These are phyloP conservation scores for Lepidonotus clava DNA, from an alignment of 2,888 invertebrate species.

Conservation along the genomic window DNA sequence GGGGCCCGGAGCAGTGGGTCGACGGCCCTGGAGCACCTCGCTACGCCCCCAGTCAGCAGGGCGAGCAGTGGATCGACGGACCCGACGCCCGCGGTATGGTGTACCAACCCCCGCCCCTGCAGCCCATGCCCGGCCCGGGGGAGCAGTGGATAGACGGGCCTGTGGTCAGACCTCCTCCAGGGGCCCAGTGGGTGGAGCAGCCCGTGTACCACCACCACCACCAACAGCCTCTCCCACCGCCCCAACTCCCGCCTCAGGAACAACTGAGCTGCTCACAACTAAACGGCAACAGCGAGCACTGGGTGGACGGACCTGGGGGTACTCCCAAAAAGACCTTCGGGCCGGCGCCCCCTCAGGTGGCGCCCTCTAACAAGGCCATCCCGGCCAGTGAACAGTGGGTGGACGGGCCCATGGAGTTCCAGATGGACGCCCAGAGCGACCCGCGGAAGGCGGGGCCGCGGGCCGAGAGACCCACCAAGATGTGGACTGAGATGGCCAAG, in stretches of 20 bases:
- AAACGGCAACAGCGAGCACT: constrained; percentile 77
- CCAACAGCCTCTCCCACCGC: background rate
- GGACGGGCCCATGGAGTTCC: constrained; percentile 75
- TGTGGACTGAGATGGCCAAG: constrained; percentile 55
- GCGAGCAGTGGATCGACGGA: constrained; percentile 62
- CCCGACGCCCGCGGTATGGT: constrained; percentile 30
- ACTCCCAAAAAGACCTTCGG: constrained; percentile 55
- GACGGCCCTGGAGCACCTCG: constrained; percentile 91
- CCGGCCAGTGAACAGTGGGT: constrained; percentile 82
- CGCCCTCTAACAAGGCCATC: constrained; percentile 59
- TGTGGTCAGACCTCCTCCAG: background rate
- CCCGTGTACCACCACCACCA: background rate
- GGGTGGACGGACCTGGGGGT: constrained; percentile 89
- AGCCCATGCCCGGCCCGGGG: constrained; percentile 34
- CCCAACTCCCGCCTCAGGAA: constrained; percentile 58
- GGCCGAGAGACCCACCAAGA: constrained; percentile 42
- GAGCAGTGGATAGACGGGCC: constrained; percentile 63
- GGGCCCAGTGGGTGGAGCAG: background rate
- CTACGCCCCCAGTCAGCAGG: constrained; percentile 1
- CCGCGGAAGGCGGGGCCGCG: too few species aligned
- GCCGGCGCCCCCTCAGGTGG: constrained; percentile 87
- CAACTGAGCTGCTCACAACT: constrained; percentile 58
- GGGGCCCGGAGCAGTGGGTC: constrained; percentile 91
- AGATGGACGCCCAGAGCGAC: constrained; percentile 17
- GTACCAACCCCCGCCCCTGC: constrained; percentile 22